Percentiles rank a stretch among this genome's conserved stretches.
Conservation (phyloP, 35 echinoderm and acorn worm species). For the Ophiothrix spiculata region DNA sequence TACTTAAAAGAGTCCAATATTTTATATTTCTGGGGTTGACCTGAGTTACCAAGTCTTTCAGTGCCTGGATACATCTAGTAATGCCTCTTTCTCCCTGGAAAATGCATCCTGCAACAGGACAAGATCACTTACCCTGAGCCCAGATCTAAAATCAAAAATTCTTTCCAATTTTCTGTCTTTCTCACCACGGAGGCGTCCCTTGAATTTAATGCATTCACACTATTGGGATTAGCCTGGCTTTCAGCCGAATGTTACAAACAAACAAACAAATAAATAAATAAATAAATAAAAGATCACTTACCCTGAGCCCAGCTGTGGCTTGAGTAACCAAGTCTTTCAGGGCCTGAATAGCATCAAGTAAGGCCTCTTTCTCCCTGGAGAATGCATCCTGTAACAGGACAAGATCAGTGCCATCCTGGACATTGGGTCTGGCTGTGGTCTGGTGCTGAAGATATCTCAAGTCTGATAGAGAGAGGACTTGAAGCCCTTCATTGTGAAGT, state of each 20-base stretch:
- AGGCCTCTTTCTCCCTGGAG: slow-evolving; percentile 80
- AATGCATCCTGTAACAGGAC: slow-evolving; percentile 70
- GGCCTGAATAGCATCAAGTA: slow-evolving; percentile 86
- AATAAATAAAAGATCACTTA: slow-evolving; percentile 1
- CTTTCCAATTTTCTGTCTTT: too few relatives aligned
- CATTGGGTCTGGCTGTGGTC: slow-evolving; percentile 47
- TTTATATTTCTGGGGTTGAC: neutral
- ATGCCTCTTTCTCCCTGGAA: slow-evolving; percentile 80
- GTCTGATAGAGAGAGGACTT: slow-evolving; percentile 89
- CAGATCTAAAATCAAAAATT: too few relatives aligned
- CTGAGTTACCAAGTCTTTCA: slow-evolving; percentile 87
- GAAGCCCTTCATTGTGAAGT: slow-evolving; percentile 77
- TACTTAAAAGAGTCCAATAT: neutral
- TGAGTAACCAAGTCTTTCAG: slow-evolving; percentile 84
- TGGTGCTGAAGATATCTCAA: slow-evolving; percentile 77
- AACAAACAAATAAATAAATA: too few relatives aligned
- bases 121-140: slow-evolving; percentile 15
- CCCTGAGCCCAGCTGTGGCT: slow-evolving; percentile 56
- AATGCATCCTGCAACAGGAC: slow-evolving; percentile 70
- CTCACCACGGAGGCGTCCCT: too few relatives aligned
- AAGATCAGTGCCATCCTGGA: slow-evolving; percentile 61
- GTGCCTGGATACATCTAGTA: slow-evolving; percentile 86
- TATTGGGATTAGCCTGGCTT: too few relatives aligned
- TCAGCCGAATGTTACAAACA: too few relatives aligned
- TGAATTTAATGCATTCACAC: too few relatives aligned